phyloP scores from a whole-genome alignment of 2,797 vertebrate species.

The Clarias platycephalus region DNA sequence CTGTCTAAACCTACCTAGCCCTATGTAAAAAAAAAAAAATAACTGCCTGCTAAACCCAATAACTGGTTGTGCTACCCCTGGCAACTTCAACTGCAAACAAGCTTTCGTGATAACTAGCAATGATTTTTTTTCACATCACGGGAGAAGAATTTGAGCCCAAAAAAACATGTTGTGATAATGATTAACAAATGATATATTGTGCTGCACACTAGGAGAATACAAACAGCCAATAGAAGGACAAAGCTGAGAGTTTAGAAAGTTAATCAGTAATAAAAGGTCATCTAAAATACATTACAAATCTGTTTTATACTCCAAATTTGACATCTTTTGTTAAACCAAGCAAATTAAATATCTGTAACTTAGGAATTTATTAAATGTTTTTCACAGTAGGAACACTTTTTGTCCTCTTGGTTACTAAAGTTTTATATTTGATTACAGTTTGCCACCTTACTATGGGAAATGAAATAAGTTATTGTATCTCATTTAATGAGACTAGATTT shows the following conservation, averaged over 20 bases:
- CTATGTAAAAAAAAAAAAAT: no score
- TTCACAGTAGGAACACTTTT: neutral
- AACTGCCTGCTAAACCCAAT: no score
- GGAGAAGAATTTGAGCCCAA: no score
- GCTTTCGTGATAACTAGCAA: no score
- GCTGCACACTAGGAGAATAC: neutral
- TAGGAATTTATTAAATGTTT: neutral
- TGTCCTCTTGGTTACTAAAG: neutral
- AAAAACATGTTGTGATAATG: neutral
- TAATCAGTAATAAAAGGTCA: neutral
- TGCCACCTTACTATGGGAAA: neutral
- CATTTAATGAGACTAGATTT: slow-evolving; percentile 16
- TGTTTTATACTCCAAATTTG: neutral
- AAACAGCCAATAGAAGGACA: neutral
- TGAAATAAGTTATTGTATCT: neutral
- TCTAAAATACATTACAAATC: neutral
- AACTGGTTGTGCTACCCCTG: no score
- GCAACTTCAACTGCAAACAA: no score
- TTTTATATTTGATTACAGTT: neutral
- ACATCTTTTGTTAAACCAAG: neutral
- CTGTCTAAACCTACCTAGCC: no score
- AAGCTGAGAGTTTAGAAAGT: neutral
- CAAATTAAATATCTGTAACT: neutral
- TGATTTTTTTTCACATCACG: no score
- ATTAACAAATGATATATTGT: slow-evolving; percentile 12